A percentile compares a stretch with the other conserved stretches of the same genome.
phyloP scores from a whole-genome alignment of 2,113 vertebrate species.

The Eudyptes chrysolophus region DNA sequence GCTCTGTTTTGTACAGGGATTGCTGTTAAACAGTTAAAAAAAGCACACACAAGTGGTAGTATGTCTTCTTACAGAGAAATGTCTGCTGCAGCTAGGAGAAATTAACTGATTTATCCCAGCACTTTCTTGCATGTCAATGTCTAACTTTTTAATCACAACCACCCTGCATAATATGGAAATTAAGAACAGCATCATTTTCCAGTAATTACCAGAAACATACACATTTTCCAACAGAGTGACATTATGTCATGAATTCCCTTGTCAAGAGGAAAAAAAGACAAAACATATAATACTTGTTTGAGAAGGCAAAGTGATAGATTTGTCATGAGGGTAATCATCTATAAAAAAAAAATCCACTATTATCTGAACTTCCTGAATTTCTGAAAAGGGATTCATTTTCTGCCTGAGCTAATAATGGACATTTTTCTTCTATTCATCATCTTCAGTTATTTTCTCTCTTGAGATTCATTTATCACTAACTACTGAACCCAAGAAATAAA shows the following conservation, averaged over 20 bases:
- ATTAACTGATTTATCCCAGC: background rate
- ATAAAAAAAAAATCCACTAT: constrained; percentile 41
- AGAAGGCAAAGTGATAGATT: constrained; percentile 50
- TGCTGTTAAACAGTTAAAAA: background rate
- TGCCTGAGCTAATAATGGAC: constrained; percentile 57
- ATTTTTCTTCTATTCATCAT: constrained; percentile 43
- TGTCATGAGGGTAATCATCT: constrained; percentile 72
- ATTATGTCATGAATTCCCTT: constrained; percentile 21
- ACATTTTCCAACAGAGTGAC: constrained; percentile 27
- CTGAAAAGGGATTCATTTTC: constrained; percentile 54
- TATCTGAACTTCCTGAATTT: constrained; percentile 51
- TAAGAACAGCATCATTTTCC: constrained; percentile 42
- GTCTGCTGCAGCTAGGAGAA: background rate
- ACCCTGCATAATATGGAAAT: constrained; percentile 30
- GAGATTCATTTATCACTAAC: constrained; percentile 68
- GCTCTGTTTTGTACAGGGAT: background rate
- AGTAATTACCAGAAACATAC: constrained; percentile 53
- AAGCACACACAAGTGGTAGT: background rate
- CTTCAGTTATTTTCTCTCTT: constrained; percentile 53
- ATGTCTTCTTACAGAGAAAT: background rate
- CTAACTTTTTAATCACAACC: constrained; percentile 44
- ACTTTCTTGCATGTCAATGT: background rate
- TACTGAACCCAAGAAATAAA: constrained; percentile 66
- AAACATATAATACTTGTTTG: background rate
- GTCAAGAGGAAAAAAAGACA: constrained; percentile 26